Evolutionary conservation across 2,797 vertebrate species (phyloP).

Genomic region (Fundulus diaphanus): DNA sequence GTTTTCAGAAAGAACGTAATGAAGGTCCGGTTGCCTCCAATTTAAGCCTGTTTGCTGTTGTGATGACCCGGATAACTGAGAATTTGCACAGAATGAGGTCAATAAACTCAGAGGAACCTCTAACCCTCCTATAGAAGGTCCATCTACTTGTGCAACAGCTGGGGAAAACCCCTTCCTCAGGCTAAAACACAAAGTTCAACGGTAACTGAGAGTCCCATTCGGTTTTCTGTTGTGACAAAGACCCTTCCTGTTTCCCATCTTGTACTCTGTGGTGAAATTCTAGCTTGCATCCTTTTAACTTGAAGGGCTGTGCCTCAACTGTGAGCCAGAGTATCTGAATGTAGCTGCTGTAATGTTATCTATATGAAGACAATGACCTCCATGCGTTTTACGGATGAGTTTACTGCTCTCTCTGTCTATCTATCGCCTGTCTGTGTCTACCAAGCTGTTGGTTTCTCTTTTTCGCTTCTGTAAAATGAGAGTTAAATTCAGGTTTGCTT

Average conservation of each 20-base stretch:
- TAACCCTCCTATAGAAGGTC: constrained; percentile 17
- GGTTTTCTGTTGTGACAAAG: neutral
- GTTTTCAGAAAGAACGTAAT: too few species aligned
- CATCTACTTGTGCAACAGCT: constrained; percentile 11
- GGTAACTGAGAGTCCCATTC: constrained; percentile 19
- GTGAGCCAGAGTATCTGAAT: constrained; percentile 19
- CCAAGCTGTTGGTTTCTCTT: constrained; percentile 12
- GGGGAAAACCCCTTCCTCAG: constrained; percentile 22
- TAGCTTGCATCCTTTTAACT: constrained; percentile 13
- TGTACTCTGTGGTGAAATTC: constrained; percentile 27
- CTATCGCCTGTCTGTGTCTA: constrained; percentile 24
- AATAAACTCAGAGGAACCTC: neutral
- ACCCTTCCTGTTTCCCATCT: constrained; percentile 18
- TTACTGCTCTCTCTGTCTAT: constrained; percentile 18
- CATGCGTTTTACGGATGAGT: constrained; percentile 25
- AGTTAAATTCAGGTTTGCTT: neutral
- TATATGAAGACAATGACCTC: constrained; percentile 28
- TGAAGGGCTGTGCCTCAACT: constrained; percentile 8
- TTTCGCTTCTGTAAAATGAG: constrained; percentile 30
- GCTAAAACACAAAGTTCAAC: constrained; percentile 15
- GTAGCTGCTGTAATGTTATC: constrained; percentile 37
- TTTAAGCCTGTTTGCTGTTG: too few species aligned
- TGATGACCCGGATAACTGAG: too few species aligned
- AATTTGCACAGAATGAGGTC: too few species aligned
- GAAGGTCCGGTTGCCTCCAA: too few species aligned